Evolutionary conservation across 2,888 invertebrate genomes (phyloP), one percentile per base, ranked within the genome.

Genomic region (Melinopterus prodromus): DNA sequence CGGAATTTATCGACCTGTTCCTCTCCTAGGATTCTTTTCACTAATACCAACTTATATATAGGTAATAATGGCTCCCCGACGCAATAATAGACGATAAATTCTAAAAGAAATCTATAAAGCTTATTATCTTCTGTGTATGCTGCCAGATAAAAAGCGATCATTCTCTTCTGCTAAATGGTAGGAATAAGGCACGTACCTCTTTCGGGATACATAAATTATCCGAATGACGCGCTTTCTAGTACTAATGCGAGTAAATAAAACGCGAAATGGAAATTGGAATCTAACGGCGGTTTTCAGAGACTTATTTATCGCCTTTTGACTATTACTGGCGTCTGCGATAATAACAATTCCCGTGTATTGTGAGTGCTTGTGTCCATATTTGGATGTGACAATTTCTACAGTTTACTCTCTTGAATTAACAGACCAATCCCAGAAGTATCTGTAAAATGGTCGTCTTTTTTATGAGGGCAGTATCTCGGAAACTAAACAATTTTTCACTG

Each of bases 381-480:
- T 26, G 26, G 26, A 26, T 2, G 26, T 26, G 26, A 3, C 26
- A 26, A 26, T 26, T 26, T 3, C 26, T 26, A 26, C 2, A 1
- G 26, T 26, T 26, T 26, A 26, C 26, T 26, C 3, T 26, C 26
- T 26, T 26, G 26, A 26, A 26, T 26, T 26, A 2, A 26, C 3
- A 3, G 26, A 26, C 26, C 26, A 26, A 26, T 26, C 26, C 26
- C 26, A 26, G 26, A 26, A 26, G 26, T 26, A 2, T 14, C 1
- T 69, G 69, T 69, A 69, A 69, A 69, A 15, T 69, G 3, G 1
- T 69, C 3, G 1, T 2, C 69, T 69, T 69, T 80, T 75, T 78
- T 80, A 79, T 79, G 69, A 14, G 69, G 69, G 69, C 69, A 69
- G 26, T 26, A 26, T 26, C 26, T 26, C 26, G 3, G 26, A 26